Evolutionary conservation across 2,888 invertebrate species (phyloP), one percentile per base, ranked within the genome.

Genomic region (Sinodicranocentrus sp.): DNA sequence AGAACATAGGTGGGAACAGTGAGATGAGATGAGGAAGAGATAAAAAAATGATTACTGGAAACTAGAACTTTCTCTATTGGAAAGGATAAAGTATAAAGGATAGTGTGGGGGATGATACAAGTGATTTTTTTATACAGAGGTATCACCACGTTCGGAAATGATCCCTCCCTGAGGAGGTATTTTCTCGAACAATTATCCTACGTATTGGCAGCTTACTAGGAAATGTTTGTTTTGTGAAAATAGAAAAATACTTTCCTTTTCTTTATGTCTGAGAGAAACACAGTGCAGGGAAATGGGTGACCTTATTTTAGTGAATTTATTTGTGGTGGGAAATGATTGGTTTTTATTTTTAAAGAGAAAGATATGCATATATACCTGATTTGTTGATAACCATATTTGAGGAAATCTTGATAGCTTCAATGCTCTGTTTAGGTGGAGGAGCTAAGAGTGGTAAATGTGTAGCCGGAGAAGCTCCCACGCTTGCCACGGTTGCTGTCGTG

Each of bases 401-500:
- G 26, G 48, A 25, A 10, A 71, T 19, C 44, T 71, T 71, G 54
- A 39, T n/a, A 23, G 61, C 43, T 13, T 43, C 76, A 52, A 76
- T 65, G 33, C 25, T 65, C 39, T 48, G 48, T 19, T 76, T 76
- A 10, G 68, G 72, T 10, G 67, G 70, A n/a, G 73, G 68, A 1
- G 68, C 65, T 2, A 88, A 78, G 0, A 88, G 73, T 15, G 88
- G 87, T 71, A 88, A 84, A 33, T 86, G 87, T 1, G 84, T 85
- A 10, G 87, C 77, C 25, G 86, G 85, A 21, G 84, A 71, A 15
- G 83, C 86, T 3, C 87, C 87, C 79, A 89, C 85, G 19, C 86
- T 86, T 23, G 87, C 85, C 78, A 88, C 84, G n/a, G 88, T 83
- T 19, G 88, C 87, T 13, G 88, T 88, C 2, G 89, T 88, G 75